Percentiles rank a stretch among this genome's conserved stretches.
These are phyloP conservation scores for Hypomecis atomaria DNA, from an alignment of 2,888 invertebrate species.

Conservation along the genomic window DNA sequence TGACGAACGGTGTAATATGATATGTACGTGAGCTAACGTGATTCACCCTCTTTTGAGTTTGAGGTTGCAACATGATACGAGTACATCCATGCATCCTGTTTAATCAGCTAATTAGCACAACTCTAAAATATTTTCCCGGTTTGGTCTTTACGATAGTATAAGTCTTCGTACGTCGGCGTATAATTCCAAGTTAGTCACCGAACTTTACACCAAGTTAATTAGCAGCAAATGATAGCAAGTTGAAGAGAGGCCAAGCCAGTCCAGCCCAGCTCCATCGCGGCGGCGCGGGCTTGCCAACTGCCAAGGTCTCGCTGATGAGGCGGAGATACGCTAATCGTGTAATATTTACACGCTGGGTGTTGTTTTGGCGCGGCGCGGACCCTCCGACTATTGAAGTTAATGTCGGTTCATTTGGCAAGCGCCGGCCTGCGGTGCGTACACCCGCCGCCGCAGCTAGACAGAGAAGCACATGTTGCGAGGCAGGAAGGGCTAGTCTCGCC, in stretches of 20 bases:
- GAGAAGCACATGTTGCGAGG: slow-evolving; percentile 9
- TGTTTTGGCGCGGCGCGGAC: slow-evolving; percentile 24
- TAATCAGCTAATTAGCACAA: no score
- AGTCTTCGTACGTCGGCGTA: no score
- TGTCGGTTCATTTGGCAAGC: slow-evolving; percentile 60
- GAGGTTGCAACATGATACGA: no score
- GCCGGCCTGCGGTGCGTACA: slow-evolving; percentile 30
- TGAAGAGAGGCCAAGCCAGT: slow-evolving; percentile 4
- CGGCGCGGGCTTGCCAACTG: slow-evolving; percentile 1
- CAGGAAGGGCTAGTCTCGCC: slow-evolving; percentile 11
- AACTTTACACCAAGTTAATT: no score
- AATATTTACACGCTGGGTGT: slow-evolving; percentile 30
- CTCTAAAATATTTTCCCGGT: no score
- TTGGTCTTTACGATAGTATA: no score
- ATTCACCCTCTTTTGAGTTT: no score
- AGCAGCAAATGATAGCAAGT: neutral
- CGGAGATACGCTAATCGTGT: slow-evolving; percentile 36
- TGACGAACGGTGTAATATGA: no score
- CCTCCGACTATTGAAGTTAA: slow-evolving; percentile 50
- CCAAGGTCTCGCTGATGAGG: slow-evolving; percentile 16
- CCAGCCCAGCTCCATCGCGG: neutral
- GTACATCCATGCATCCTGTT: no score
- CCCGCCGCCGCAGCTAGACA: slow-evolving; percentile 9
- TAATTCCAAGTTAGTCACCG: no score
- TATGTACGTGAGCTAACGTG: no score